Percentiles rank a stretch among this genome's conserved stretches.
Conservation (phyloP, 2,113 vertebrate species). For the Equus przewalskii region DNA sequence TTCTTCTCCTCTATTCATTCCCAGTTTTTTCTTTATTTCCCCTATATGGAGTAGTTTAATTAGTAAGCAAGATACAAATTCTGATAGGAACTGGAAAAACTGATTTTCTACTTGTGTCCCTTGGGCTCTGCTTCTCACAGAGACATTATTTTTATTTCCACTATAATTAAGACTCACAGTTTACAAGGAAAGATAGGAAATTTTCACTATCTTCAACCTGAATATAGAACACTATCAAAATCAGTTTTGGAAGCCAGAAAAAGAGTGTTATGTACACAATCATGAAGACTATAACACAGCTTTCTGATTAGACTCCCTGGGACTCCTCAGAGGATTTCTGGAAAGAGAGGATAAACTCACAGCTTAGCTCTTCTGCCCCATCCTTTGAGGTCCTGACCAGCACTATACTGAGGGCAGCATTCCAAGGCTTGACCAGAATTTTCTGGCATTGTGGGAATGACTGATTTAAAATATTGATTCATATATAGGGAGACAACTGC, state of each 20-base stretch:
- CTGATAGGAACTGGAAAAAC: neutral
- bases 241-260: slow-evolving; percentile 45
- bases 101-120: neutral
- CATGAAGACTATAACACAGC: neutral
- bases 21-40: slow-evolving; percentile 1
- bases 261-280: neutral
- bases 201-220: slow-evolving; percentile 34
- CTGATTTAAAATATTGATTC: neutral
- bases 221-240: slow-evolving; percentile 54
- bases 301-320: neutral
- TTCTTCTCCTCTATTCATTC: neutral
- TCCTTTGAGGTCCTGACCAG: neutral
- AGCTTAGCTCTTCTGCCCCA: neutral
- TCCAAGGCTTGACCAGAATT: slow-evolving; percentile 21
- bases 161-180: slow-evolving; percentile 1
- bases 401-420: neutral
- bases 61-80: neutral
- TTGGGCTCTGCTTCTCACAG: neutral
- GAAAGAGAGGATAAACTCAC: neutral
- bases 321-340: neutral
- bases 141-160: slow-evolving; percentile 4
- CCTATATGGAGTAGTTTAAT: neutral
- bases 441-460: neutral
- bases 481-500: neutral
- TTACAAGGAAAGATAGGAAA: slow-evolving; percentile 27